phyloP scores from a whole-genome alignment of 1,140 invertebrate species.

The Panonychus citri region DNA sequence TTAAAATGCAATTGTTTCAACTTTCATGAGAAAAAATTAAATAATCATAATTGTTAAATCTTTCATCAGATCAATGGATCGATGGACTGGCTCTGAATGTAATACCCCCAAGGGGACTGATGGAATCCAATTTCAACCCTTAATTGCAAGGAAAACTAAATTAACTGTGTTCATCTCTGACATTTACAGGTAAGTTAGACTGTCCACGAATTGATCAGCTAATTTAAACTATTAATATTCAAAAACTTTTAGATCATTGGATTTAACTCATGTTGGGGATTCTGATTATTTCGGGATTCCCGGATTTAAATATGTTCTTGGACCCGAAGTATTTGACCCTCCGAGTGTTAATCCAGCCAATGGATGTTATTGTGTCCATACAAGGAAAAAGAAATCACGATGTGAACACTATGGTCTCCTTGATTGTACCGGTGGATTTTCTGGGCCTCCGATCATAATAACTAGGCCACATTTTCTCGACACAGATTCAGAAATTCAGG shows the following conservation, averaged over 20 bases:
- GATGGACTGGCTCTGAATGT: constrained; percentile 11
- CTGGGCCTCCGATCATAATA: background rate
- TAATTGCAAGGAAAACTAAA: constrained; percentile 14
- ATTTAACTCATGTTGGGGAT: background rate
- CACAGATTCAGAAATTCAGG: background rate
- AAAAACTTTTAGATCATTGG: no score
- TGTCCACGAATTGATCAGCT: background rate
- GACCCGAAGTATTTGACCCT: background rate
- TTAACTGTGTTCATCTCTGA: constrained; percentile 6
- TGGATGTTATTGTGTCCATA: background rate
- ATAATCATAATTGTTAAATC: no score
- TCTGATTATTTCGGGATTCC: constrained; percentile 2
- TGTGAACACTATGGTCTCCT: background rate
- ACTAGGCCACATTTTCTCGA: background rate
- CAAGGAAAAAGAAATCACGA: background rate
- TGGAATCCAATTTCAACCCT: constrained; percentile 18
- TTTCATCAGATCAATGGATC: background rate
- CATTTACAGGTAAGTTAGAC: background rate
- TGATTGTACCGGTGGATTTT: background rate
- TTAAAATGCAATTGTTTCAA: no score
- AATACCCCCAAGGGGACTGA: constrained; percentile 19
- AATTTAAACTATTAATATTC: background rate
- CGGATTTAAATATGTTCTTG: background rate
- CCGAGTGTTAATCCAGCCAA: constrained; percentile 13
- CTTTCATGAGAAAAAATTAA: no score